phyloP scores from a whole-genome alignment of 2,113 vertebrate species.

The Pipa parva region DNA sequence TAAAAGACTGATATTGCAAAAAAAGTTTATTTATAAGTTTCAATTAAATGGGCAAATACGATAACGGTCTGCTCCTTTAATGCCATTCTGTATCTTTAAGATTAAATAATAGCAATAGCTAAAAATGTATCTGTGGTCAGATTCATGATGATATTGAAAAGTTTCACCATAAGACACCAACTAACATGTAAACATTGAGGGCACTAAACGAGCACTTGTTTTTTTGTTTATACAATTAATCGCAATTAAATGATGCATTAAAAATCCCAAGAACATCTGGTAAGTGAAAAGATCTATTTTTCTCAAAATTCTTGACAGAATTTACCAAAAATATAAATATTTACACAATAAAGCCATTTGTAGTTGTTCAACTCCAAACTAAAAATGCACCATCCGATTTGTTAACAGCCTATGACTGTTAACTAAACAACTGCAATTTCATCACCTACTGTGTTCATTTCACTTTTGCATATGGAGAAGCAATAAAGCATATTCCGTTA shows the following conservation, averaged over 20 bases:
- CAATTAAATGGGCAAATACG: no score
- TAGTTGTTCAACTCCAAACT: conserved; percentile 36
- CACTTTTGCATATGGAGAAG: background rate
- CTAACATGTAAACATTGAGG: background rate
- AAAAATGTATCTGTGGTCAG: no score
- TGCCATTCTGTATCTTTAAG: no score
- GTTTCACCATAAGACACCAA: no score
- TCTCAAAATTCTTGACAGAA: conserved; percentile 43
- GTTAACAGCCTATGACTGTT: conserved; percentile 12
- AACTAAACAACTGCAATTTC: conserved; percentile 9
- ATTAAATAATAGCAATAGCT: no score
- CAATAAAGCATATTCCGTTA: conserved; percentile 2
- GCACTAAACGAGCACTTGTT: conserved; percentile 22
- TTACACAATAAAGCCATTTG: conserved; percentile 37
- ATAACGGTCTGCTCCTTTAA: no score
- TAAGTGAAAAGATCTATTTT: conserved; percentile 31
- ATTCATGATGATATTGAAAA: no score
- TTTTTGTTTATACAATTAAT: conserved; percentile 33
- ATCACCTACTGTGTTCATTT: background rate
- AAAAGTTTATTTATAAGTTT: no score
- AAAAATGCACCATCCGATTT: conserved; percentile 18
- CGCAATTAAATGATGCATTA: conserved; percentile 4
- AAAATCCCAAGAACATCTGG: conserved; percentile 36
- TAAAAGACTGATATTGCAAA: no score
- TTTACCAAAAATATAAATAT: conserved; percentile 39